Evolutionary conservation across 2,888 invertebrate genomes (phyloP).

Genomic region (Polydrusus pterygomalis): DNA sequence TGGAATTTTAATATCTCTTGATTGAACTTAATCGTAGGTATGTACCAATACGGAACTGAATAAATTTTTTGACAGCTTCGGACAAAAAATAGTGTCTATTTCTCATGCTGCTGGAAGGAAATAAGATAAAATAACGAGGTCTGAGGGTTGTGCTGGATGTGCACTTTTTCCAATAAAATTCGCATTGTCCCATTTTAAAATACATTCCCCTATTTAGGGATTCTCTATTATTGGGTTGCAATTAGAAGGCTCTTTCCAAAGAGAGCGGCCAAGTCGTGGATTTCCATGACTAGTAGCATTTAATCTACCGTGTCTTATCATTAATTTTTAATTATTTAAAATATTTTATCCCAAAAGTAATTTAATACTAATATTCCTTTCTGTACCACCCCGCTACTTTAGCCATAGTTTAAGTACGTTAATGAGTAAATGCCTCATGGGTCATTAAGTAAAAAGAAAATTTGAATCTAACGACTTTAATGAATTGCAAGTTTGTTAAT

Average conservation of each 20-base stretch:
- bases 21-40: too few relatives aligned
- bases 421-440: not conserved
- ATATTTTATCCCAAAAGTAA: not conserved
- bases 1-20: too few relatives aligned
- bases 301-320: conserved; percentile 18
- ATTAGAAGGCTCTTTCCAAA: conserved; percentile 7
- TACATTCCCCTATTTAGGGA: not conserved
- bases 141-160: too few relatives aligned
- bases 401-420: not conserved
- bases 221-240: conserved; percentile 1
- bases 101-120: too few relatives aligned
- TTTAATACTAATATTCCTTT: conserved; percentile 2
- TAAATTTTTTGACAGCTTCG: too few relatives aligned
- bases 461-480: not conserved
- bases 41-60: too few relatives aligned
- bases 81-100: too few relatives aligned
- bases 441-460: conserved; percentile 5
- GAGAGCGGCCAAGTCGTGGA: conserved; percentile 3
- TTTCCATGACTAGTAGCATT: conserved; percentile 12
- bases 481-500: conserved; percentile 10
- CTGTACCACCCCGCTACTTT: not conserved
- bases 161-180: too few relatives aligned
- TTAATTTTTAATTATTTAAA: conserved; percentile 16
- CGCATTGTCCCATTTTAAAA: too few relatives aligned
- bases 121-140: too few relatives aligned